phyloP scores from a whole-genome alignment of 2,113 vertebrate species.

The Megaceryle maxima region DNA sequence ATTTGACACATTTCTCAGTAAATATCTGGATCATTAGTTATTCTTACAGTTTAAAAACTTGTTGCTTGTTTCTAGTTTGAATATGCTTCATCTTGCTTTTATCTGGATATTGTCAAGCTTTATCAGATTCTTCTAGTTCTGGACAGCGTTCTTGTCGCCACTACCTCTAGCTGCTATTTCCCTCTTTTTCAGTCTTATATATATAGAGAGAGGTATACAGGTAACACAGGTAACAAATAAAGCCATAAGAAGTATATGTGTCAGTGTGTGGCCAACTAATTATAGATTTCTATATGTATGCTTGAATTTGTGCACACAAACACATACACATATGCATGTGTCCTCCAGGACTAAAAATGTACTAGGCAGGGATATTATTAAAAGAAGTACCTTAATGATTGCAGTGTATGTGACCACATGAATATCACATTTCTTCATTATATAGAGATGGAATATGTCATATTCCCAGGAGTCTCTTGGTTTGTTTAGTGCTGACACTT shows the following conservation, averaged over 20 bases:
- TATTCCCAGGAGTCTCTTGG: neutral
- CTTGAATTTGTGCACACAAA: neutral
- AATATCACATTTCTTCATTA: neutral
- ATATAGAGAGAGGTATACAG: no score
- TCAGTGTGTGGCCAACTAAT: neutral
- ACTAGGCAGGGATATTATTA: neutral
- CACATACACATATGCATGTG: neutral
- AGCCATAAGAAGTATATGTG: neutral
- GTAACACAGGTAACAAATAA: neutral
- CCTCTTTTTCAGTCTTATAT: neutral
- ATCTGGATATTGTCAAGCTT: neutral
- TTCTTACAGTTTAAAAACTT: neutral
- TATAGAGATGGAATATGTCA: accelerated
- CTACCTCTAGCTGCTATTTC: neutral
- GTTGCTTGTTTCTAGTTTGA: neutral
- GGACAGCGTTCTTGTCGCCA: neutral
- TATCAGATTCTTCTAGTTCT: neutral
- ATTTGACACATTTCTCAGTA: neutral
- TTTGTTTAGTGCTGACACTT: neutral
- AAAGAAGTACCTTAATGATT: neutral
- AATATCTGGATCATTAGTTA: neutral
- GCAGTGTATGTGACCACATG: neutral
- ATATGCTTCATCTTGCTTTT: neutral
- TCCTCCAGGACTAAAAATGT: neutral
- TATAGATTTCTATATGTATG: neutral